Percentiles rank a stretch among this genome's conserved stretches.
These are phyloP conservation scores for Drosophila ambigua DNA, from an alignment of 1,140 invertebrate species.

Conservation along the genomic window DNA sequence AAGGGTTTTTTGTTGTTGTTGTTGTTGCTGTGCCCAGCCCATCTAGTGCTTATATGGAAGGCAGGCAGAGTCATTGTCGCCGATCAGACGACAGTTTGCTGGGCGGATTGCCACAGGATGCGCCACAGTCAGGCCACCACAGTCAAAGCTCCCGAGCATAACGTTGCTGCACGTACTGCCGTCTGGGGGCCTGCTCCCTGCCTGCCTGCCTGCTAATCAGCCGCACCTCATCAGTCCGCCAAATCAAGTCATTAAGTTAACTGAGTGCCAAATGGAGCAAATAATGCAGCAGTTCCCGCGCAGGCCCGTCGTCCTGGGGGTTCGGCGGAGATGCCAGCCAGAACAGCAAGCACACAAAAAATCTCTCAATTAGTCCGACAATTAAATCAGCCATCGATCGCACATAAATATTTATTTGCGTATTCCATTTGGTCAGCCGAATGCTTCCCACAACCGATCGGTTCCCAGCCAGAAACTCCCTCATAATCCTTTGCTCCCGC, in stretches of 20 bases:
- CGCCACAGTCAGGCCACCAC: conserved; percentile 20
- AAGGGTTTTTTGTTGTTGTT: conserved; percentile 43
- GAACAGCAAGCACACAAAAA: conserved; percentile 65
- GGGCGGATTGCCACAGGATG: conserved; percentile 23
- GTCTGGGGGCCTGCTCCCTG: conserved; percentile 32
- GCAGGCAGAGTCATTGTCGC: conserved; percentile 75
- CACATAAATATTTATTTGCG: conserved; percentile 50
- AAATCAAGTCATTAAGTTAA: conserved; percentile 80
- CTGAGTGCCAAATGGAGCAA: conserved; percentile 80
- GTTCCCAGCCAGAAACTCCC: too few species aligned
- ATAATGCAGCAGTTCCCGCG: conserved; percentile 58
- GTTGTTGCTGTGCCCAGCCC: conserved; percentile 2
- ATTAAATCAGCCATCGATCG: conserved; percentile 81
- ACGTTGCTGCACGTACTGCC: conserved; percentile 70
- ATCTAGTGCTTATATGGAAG: conserved; percentile 67
- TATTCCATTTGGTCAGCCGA: conserved; percentile 3
- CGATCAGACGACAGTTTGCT: conserved; percentile 39
- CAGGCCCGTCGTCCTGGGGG: conserved; percentile 66
- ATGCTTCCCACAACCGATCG: neutral
- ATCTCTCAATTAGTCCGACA: conserved; percentile 84
- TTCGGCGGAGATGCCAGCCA: conserved; percentile 28
- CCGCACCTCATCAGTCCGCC: conserved; percentile 69
- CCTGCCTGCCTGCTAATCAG: conserved; percentile 69
- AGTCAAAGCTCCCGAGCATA: conserved; percentile 7
- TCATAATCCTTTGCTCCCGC: too few species aligned